Percentiles rank a stretch among this genome's conserved stretches.
phyloP scores from a whole-genome alignment of 2,113 vertebrate species.

The Thalassoma bifasciatum region DNA sequence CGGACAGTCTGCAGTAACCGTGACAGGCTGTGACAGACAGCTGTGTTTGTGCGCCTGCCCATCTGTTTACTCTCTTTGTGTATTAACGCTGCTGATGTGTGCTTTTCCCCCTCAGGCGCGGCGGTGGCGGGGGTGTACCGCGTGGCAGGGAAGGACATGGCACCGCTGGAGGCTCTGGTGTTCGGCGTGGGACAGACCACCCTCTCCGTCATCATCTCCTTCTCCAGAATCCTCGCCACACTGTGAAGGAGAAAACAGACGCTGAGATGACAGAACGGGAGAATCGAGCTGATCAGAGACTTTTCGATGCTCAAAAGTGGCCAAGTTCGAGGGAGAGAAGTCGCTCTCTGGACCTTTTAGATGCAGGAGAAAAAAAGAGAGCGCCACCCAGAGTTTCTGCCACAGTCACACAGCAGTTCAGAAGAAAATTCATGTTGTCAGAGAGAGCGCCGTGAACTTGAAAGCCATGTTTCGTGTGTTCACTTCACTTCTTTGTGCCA shows the following conservation, averaged over 20 bases:
- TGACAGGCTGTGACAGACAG: constrained; percentile 16
- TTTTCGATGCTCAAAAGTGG: background rate
- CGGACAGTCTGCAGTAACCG: background rate
- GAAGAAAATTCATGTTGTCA: constrained; percentile 25
- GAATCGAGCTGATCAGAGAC: constrained; percentile 34
- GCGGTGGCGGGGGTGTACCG: constrained; percentile 97
- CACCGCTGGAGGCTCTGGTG: constrained; percentile 94
- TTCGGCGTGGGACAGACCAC: constrained; percentile 96
- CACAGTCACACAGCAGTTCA: background rate
- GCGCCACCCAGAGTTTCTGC: constrained; percentile 31
- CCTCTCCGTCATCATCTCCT: constrained; percentile 92
- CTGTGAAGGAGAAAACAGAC: constrained; percentile 82
- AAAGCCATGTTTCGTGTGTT: constrained; percentile 59
- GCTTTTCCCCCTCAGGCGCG: constrained; percentile 83
- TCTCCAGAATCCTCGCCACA: constrained; percentile 95
- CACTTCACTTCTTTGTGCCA: constrained; percentile 58
- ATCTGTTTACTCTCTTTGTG: constrained; percentile 17
- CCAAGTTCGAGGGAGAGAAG: constrained; percentile 1
- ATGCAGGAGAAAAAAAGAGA: constrained; percentile 14
- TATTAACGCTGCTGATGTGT: constrained; percentile 12
- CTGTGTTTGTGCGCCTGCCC: constrained; percentile 10
- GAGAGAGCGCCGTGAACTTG: constrained; percentile 30
- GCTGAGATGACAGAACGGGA: background rate
- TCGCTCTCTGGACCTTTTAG: constrained; percentile 43
- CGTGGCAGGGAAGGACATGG: constrained; percentile 97